Evolutionary conservation across 2,888 invertebrate genomes (phyloP), one percentile per base, ranked within the genome.

Genomic region (Tetragonula carbonaria): DNA sequence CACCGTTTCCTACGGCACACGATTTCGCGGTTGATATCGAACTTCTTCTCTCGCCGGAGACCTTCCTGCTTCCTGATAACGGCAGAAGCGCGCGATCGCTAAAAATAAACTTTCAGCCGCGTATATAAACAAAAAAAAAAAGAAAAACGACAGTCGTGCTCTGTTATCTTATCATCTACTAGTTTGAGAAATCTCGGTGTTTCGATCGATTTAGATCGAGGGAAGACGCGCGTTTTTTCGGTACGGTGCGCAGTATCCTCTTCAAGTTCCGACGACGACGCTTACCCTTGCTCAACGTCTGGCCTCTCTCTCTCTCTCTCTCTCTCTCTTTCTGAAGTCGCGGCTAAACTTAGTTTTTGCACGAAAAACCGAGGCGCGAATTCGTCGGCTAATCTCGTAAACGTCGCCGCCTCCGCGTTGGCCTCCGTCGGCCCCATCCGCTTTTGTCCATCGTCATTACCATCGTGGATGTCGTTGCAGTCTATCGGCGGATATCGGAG

Each of bases 401-500:
- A 5, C n/a, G 3, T 14, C 5, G 21, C 4, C 13, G 38, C 13
- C 6, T 13, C n/a, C 16, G 45, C 45, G 45, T 8, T 38, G 38
- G 38, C 38, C 38, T 1, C 38, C 38, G 38, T 1, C 45, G 8
- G 45, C 45, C 8, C 45, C 45, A 11, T 45, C 45, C 45, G 45
- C 45, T 45, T 8, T 38, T 38, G 5, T 6, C 8, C 8, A 8
- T 38, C 38, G 14, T 21, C 38, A 6, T n/a, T 33, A 33, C 45
- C 21, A n/a, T 18, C 38, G 38, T 38, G 65, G n/a, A 66, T n/a
- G 1, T 38, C 21, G 38, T 66, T 66, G 45, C 38, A 38, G 65
- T n/a, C 14, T 14, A 38, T 59, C 59, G 59, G 23, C 18, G 57
- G 45, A 62, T 55, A 75, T 63, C 68, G 79, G 51, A 16, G 67